Evolutionary conservation across 2,888 invertebrate species (phyloP), one percentile per base, ranked within the genome.

Genomic region (Thereva unica): DNA sequence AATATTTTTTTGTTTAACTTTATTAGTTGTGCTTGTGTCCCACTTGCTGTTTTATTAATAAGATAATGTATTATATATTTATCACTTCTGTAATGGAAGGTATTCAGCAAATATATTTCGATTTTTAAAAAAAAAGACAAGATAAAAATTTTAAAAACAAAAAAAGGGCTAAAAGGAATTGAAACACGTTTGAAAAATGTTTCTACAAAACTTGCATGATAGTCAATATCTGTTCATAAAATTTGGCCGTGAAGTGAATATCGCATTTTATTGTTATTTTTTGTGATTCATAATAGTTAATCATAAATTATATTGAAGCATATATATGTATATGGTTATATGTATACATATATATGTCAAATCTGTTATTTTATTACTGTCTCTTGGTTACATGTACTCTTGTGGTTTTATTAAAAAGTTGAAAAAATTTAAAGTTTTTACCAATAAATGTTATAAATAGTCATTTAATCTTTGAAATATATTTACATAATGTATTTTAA

Each of bases 101-200:
- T 54, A 52, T 23, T 59, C 49, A 59, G 40, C 4, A 53, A 35
- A 12, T 37, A 55, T 65, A 52, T 23, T 56, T 49, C 55, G 41
- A 57, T 35, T 59, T 10, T 47, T 38, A 57, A 42, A 34, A 45
- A 40, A 41, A 49, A 37, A 34, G 54, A 45, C 35, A 40, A 41
- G 34, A 45, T 37, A 35, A 23, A 34, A 10, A 53, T 53, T 54
- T 54, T 42, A 41, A 52, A 59, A 47, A 44, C n/a, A 42, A 63
- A 47, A 12, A 50, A 40, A 50, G 50, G 35, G 40, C 12, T 54
- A 71, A 70, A 73, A 73, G 76, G 76, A 79, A 80, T 78, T 80
- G 79, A 80, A 80, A 79, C 80, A 80, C 74, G 79, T 80, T 80
- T 80, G 80, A 79, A 78, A 73, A 70, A 71, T 57, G 23, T 23